A percentile compares a stretch with the other conserved stretches of the same genome.
Conservation (phyloP, 2,113 vertebrate species). For the Nannospalax galili region DNA sequence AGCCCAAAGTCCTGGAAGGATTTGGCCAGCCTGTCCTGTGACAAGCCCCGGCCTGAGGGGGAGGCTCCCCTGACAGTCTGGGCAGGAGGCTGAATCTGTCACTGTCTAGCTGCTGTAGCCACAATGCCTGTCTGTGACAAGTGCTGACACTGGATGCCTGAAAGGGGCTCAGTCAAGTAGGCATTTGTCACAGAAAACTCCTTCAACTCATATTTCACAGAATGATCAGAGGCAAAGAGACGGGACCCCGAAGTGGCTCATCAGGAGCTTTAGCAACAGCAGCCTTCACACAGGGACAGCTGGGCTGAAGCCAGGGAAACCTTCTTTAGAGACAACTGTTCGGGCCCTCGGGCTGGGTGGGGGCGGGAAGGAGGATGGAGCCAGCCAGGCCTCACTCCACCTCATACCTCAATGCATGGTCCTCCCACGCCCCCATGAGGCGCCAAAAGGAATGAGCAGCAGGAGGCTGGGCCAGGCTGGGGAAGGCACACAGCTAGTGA, state of each 20-base stretch:
- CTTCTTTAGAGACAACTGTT: conserved; percentile 74
- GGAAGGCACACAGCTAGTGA: neutral
- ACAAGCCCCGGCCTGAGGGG: conserved; percentile 71
- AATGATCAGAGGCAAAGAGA: conserved; percentile 65
- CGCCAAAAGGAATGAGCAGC: neutral
- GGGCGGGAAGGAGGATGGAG: neutral
- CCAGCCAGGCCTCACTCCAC: neutral
- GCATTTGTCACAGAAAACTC: conserved; percentile 78
- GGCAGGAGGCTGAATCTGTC: conserved; percentile 85
- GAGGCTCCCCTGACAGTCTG: conserved; percentile 75
- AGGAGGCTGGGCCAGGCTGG: neutral
- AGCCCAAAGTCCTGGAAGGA: conserved; percentile 64
- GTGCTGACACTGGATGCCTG: conserved; percentile 84
- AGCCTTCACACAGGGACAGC: conserved; percentile 73
- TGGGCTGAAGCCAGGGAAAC: conserved; percentile 72
- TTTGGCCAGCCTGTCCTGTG: conserved; percentile 61
- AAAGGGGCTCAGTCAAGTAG: conserved; percentile 81
- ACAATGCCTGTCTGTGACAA: conserved; percentile 82
- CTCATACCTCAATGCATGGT: neutral
- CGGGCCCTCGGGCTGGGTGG: conserved; percentile 2
- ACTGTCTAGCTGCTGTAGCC: conserved; percentile 80
- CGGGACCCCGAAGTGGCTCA: neutral
- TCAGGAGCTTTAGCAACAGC: conserved; percentile 67
- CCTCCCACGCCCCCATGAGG: conserved; percentile 62
- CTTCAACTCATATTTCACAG: conserved; percentile 83